Base-by-base conservation (phyloP, 2,888 invertebrate genomes). In the Neuroscelio doddi region DNA sequence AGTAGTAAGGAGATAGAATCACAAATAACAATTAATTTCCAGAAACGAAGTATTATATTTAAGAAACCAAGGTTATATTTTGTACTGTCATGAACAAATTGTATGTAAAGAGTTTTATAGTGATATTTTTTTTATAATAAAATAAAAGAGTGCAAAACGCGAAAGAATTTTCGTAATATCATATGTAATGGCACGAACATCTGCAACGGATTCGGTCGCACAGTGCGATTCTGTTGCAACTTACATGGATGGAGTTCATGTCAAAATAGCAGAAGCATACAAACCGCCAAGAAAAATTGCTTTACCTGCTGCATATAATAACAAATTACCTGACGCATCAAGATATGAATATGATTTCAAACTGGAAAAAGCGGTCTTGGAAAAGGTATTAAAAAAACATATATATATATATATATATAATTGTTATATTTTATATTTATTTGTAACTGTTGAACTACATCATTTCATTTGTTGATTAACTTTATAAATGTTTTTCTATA, bases 251-350 rank as follows among this genome's bases (percentile, higher is more conserved):
- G 92, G 91, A 72, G 91, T 95, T 74, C 92, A 93, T 78, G 94
- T 95, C 62, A 95, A 95, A 87, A 94, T 95, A 85, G 91, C 93
- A 42, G 94, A 95, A 85, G 92, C 90, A 76, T 95, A 92, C 81
- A 93, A 93, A 82, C 92, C 93, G 70, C 94, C 94, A 16, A 90
- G 91, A 53, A 90, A 87, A 80, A 88, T 91, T 47, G 88, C 88
- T 71, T 79, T 91, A 64, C 89, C 91, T 34, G 87, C 89, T 64
- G 85, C 85, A 52, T 85, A 87, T 57, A 87, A 87, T 62, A 86
- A 86, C 55, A 86, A 88, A 69, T 81, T 87, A 68, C 86, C 85
- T 70, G 87, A 85, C 72, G 85, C 87, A 64, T 85, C 90, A 65
- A 90, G 89, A 49, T 74, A 77, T 51, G 85, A 88, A 70, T 93